phyloP scores from a whole-genome alignment of 2,888 invertebrate species.

The Didymodactylos carnosus region DNA sequence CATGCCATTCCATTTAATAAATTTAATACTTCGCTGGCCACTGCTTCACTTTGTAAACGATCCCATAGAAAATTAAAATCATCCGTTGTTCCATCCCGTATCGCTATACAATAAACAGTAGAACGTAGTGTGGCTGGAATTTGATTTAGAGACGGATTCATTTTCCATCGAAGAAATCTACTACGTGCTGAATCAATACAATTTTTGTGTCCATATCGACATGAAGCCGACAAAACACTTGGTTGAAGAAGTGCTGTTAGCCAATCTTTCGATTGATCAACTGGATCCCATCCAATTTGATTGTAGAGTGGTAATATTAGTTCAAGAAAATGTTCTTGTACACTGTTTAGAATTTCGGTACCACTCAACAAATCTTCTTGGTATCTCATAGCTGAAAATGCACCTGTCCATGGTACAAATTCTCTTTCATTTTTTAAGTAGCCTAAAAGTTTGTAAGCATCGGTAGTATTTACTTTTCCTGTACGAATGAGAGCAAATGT shows the following conservation, averaged over 20 bases:
- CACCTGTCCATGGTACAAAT: conserved; percentile 65
- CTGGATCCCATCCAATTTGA: conserved; percentile 9
- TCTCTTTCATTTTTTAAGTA: conserved; percentile 54
- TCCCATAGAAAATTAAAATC: not conserved
- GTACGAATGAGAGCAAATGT: not conserved
- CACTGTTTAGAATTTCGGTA: not conserved
- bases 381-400: conserved; percentile 24
- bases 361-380: not conserved
- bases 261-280: not conserved
- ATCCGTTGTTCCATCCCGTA: not conserved
- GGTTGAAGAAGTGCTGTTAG: not conserved
- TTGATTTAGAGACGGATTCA: not conserved
- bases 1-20: not conserved
- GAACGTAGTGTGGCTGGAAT: conserved; percentile 6
- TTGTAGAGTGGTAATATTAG: conserved; percentile 4
- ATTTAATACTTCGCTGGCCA: not conserved
- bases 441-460: conserved; percentile 54
- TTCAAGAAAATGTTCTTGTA: conserved; percentile 1
- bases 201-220: not conserved
- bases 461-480: conserved; percentile 15
- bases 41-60: not conserved
- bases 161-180: not conserved
- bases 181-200: not conserved
- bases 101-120: not conserved
- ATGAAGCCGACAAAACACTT: not conserved